Evolutionary conservation across 2,888 invertebrate species (phyloP).

Genomic region (Allacma fusca): DNA sequence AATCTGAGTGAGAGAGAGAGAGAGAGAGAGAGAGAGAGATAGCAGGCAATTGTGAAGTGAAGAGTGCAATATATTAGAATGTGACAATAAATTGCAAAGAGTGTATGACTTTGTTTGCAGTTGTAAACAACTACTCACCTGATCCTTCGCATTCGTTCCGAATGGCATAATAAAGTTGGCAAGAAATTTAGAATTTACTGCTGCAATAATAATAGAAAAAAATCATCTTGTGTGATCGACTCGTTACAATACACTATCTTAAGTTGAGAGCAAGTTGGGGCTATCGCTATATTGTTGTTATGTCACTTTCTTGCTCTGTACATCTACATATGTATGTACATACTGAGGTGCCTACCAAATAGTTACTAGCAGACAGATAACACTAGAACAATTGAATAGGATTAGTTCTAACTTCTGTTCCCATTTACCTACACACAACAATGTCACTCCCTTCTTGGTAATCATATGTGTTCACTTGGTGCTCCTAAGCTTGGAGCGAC

Average conservation of each 20-base stretch:
- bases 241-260: neutral
- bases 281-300: too few species aligned
- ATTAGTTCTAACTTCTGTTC: too few species aligned
- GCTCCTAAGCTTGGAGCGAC: too few species aligned
- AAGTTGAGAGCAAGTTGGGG: slow-evolving; percentile 35
- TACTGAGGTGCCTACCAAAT: too few species aligned
- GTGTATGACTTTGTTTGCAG: slow-evolving; percentile 31
- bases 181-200: neutral
- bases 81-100: slow-evolving; percentile 24
- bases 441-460: too few species aligned
- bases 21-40: neutral
- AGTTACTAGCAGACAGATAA: neutral
- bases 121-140: slow-evolving; percentile 19
- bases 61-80: slow-evolving; percentile 22
- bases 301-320: too few species aligned
- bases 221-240: slow-evolving; percentile 36
- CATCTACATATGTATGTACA: slow-evolving; percentile 4
- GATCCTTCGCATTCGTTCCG: neutral
- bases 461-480: too few species aligned
- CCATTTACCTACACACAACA: too few species aligned
- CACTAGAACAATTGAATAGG: slow-evolving; percentile 18
- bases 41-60: neutral
- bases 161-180: neutral
- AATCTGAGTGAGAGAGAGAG: too few species aligned
- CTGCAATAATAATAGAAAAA: neutral